These are phyloP conservation scores for Drosophila nigricruria DNA, from an alignment of 2,888 invertebrate species.

Conservation along the genomic window DNA sequence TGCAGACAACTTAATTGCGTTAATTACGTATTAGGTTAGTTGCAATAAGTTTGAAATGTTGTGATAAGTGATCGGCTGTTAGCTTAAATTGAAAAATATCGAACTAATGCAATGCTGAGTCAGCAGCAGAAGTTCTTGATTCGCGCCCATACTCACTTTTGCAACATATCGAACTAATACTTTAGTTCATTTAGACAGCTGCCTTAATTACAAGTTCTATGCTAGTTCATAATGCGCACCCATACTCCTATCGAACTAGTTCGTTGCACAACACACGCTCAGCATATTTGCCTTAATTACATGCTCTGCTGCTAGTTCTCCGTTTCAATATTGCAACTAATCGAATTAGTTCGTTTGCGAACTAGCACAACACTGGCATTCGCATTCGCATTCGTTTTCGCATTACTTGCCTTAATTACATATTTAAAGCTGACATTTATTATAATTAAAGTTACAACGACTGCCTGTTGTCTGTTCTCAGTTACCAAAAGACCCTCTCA, in stretches of 20 bases:
- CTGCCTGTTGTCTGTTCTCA: conserved; percentile 28
- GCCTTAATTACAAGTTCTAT: neutral
- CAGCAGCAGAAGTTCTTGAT: neutral
- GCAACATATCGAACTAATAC: neutral
- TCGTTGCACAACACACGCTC: neutral
- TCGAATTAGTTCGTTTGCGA: conserved; percentile 14
- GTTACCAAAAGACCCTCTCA: conserved; percentile 10
- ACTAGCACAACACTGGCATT: conserved; percentile 18
- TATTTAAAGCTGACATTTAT: conserved; percentile 78
- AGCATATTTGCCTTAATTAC: neutral
- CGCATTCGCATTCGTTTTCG: conserved; percentile 22
- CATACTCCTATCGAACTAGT: conserved; percentile 3
- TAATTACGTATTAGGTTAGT: conserved; percentile 67
- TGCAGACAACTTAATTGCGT: conserved; percentile 71
- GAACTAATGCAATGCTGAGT: conserved; percentile 4
- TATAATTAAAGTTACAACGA: conserved; percentile 71
- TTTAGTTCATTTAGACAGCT: neutral
- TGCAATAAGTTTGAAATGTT: conserved; percentile 21
- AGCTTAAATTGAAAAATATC: conserved; percentile 15
- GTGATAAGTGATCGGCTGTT: conserved; percentile 9
- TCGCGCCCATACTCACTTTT: no score
- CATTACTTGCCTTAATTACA: conserved; percentile 63
- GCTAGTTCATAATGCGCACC: neutral
- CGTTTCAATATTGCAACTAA: neutral
- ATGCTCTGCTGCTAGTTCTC: neutral